Evolutionary conservation across 1,140 invertebrate species (phyloP).

Genomic region (Drosophila guanche): DNA sequence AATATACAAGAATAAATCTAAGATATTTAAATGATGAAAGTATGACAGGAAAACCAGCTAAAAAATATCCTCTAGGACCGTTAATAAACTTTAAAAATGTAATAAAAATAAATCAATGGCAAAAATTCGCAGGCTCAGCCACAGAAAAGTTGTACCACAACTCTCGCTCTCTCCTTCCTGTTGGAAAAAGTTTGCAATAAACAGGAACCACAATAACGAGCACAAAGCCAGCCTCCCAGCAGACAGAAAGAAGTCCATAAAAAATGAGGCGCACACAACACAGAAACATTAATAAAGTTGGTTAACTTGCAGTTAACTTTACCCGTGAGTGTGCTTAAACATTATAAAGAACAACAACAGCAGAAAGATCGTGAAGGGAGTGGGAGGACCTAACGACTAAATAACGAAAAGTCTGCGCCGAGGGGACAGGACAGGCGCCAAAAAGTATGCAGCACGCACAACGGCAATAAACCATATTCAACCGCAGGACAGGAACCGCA

Average conservation of each 20-base stretch:
- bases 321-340: conserved; percentile 80
- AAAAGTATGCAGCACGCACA: conserved; percentile 76
- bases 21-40: too few species aligned
- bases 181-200: conserved; percentile 25
- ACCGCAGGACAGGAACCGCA: conserved; percentile 34
- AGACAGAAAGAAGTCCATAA: conserved; percentile 29
- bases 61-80: too few species aligned
- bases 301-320: conserved; percentile 79
- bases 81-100: conserved; percentile 23
- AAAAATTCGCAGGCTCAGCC: conserved; percentile 13
- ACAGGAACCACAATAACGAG: conserved; percentile 41
- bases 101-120: conserved; percentile 28
- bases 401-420: conserved; percentile 43
- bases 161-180: conserved; percentile 10
- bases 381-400: conserved; percentile 66
- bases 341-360: conserved; percentile 65
- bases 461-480: conserved; percentile 75
- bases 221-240: conserved; percentile 38
- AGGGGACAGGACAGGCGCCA: conserved; percentile 34
- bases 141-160: conserved; percentile 26
- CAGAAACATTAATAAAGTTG: conserved; percentile 77
- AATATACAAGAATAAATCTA: too few species aligned
- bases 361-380: conserved; percentile 13
- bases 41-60: too few species aligned
- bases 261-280: conserved; percentile 30